Base-by-base conservation (phyloP, 2,113 vertebrate genomes). In the Vidua chalybeata region DNA sequence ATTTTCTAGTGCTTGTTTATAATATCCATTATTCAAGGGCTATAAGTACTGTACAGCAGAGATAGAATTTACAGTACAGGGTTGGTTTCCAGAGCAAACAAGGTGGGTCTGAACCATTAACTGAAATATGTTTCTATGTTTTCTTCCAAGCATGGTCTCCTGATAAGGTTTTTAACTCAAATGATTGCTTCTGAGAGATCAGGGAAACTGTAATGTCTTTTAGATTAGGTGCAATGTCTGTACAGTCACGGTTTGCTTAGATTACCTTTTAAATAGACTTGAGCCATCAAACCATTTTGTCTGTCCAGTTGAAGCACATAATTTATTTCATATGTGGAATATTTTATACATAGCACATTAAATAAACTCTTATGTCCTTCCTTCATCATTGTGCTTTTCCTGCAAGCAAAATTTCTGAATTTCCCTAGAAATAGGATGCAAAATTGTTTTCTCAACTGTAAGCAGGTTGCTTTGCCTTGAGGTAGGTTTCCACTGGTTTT, bases 1-100 rank as follows among this genome's bases (percentile, higher is more conserved):
- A 77, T 86, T 97, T 90, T 81, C 35, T 37, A 27, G 45, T 78
- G 52, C 86, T 84, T 86, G 73, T 87, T 92, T 86, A 55, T 84
- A 74, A 31, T 80, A 89, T 86, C 59, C 61, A 78, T 89, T 94
- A 86, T 84, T 95, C 79, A 84, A 89, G 23, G 48, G 15, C 76
- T 80, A 0, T 64, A 88, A 89, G 72, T 84, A 43, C 75, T 92
- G 43, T 55, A 46, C 39, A 48, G 51, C 67, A 76, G 46, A 93
- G 84, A 87, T 15, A 75, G 67, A 73, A 90, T 91, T 94, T 87
- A 82, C 67, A 66, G 74, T 77, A 69, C 41, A 35, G 23, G 52
- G 63, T 94, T 11, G 4, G 22, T 59, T 93, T 91, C 81, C 66
- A 89, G 83, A 90, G 84, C 43, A 93, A 83, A 76, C n/a, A 74